Base-by-base conservation (phyloP, 2,888 invertebrate species). In the Aproaerema taeniolella region DNA sequence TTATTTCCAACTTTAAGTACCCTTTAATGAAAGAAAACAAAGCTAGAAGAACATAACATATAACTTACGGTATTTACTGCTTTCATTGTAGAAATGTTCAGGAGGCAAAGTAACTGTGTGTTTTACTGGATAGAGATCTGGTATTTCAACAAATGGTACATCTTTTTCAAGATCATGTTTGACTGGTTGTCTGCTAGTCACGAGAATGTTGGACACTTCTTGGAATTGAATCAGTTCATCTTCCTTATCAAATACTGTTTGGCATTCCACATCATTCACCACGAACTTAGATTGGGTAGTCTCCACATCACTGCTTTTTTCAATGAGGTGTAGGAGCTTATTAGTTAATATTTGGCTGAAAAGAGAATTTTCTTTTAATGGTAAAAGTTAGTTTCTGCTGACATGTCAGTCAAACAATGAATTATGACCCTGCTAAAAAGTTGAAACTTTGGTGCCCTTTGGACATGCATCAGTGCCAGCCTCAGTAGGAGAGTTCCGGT, bases 51-150 rank as follows among this genome's bases (percentile, higher is more conserved):
- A 20, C 20, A 20, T 20, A 20, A 20, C 20, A 20, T 20, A 6
- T 20, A 7, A 90, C 93, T 91, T 88, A 95, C 95, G 93, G 68
- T 92, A 94, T 53, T 88, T 69, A 66, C 92, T 89, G 31, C 77
- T 68, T 10, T 85, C 67, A 40, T 87, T 73, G 60, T 94, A 94
- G 59, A 93, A 88, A 66, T 94, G 89, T 37, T 88, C 78, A 41
- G 86, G 67, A 9, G 86, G 78, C 43, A 95, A 67, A 32, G 93
- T 91, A 38, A 95, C 88, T 1, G 92, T 92, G 40, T 90, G 90
- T 58, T 91, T 90, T 10, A 96, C 74, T 1, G 97, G 97, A 68
- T 89, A 88, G 45, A 97, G 76, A 64, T 92, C 87, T 5, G 95
- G 95, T 29, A 96, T 70, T 37, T 88, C 67, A 24, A 87, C 63